Conservation (phyloP, 1,140 invertebrate species). For the honey bee (Apis mellifera) region DNA sequence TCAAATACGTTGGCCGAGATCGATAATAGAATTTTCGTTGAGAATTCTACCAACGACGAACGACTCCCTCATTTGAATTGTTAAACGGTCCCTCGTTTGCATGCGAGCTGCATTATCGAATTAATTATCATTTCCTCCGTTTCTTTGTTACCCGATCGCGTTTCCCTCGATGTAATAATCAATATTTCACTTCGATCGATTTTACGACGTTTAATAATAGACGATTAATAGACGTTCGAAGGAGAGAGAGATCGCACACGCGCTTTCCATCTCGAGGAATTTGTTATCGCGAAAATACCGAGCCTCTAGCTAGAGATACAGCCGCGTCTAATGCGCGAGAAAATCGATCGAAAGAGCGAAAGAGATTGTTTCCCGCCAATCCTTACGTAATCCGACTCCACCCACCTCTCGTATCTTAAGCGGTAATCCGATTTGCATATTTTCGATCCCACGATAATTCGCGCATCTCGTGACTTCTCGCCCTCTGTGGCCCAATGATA, state of each 20-base stretch:
- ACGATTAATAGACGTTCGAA: background rate
- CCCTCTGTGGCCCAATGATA: background rate
- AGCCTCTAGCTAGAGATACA: background rate
- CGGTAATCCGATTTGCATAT: conserved; percentile 54
- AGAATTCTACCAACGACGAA: conserved; percentile 8
- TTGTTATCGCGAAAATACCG: conserved; percentile 46
- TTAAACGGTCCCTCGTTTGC: conserved; percentile 34
- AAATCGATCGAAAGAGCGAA: conserved; percentile 52
- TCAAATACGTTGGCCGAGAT: conserved; percentile 5
- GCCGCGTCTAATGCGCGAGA: conserved; percentile 52
- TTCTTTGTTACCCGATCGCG: background rate
- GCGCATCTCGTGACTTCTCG: background rate
- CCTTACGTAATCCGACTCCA: conserved; percentile 61
- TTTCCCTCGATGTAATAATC: background rate
- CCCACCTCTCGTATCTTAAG: conserved; percentile 37
- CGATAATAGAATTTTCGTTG: conserved; percentile 23
- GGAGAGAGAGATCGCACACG: conserved; percentile 1
- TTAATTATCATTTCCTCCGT: conserved; percentile 9
- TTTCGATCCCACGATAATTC: conserved; percentile 47
- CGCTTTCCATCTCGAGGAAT: conserved; percentile 40
- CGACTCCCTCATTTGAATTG: conserved; percentile 36
- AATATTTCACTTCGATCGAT: background rate
- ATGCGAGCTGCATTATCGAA: conserved; percentile 22
- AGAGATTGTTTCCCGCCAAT: conserved; percentile 59
- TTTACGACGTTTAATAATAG: background rate